Percentiles rank a stretch among this genome's conserved stretches.
Evolutionary conservation across 2,113 vertebrate species (phyloP).

Genomic region (Raja brachyura): DNA sequence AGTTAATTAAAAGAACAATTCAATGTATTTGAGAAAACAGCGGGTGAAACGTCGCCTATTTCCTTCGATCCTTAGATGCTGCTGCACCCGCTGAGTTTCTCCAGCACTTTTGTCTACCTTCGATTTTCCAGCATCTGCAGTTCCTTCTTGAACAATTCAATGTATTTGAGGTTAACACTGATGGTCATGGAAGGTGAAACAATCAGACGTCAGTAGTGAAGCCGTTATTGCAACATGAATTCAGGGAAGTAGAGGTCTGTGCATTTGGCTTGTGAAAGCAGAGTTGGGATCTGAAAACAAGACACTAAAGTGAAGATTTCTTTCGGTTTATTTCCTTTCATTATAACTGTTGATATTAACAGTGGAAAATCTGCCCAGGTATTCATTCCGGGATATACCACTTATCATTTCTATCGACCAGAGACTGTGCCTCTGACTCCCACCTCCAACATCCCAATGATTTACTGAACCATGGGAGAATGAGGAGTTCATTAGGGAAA

Average conservation of each 20-base stretch:
- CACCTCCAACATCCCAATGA: not conserved
- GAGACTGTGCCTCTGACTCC: not conserved
- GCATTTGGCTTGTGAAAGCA: not conserved
- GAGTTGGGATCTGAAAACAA: not conserved
- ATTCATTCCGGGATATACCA: not conserved
- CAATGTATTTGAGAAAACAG: no score
- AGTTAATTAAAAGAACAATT: not conserved
- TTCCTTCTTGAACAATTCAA: not conserved
- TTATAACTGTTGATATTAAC: not conserved
- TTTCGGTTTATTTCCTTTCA: not conserved
- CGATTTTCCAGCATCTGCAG: no score
- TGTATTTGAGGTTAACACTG: not conserved
- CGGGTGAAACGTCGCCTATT: no score
- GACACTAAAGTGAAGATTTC: not conserved
- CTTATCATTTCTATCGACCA: not conserved
- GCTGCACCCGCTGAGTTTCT: no score
- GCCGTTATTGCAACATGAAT: not conserved
- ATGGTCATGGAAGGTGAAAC: not conserved
- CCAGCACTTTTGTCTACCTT: no score
- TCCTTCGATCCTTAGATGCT: no score
- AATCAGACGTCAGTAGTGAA: not conserved
- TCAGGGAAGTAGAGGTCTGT: not conserved
- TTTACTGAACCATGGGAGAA: not conserved
- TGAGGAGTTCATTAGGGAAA: not conserved
- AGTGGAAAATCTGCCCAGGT: not conserved